Evolutionary conservation across 2,888 invertebrate species (phyloP), one percentile per base, ranked within the genome.

Genomic region (Andrena hattorfiana): DNA sequence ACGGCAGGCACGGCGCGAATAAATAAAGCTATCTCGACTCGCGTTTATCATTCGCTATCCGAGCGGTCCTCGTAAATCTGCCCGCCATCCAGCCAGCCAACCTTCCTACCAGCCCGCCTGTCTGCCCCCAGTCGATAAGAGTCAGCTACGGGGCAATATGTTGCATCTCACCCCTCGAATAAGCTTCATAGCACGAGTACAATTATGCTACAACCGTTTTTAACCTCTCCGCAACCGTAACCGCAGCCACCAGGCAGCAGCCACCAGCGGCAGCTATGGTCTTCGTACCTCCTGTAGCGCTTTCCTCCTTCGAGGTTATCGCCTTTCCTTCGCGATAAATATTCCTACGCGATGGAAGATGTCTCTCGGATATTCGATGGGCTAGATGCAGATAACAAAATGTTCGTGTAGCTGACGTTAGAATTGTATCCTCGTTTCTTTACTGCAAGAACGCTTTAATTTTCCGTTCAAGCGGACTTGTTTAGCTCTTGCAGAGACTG

Each of bases 11-110:
- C 94, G 92, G 94, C 94, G 95, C 95, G 95, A 95, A 95, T 95
- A 95, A 95, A 95, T 95, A 95, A 95, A 95, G 95, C 94, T 95
- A 95, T 95, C 95, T 95, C 94, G 94, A 94, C 94, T 93, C 94
- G 94, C 95, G 95, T 95, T 95, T 95, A 95, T 95, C 95, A 95
- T 95, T 94, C 93, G 94, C 94, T 95, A 95, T 95, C 94, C 94
- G 94, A 94, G 94, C 94, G 94, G 94, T 94, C 94, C 94, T 95
- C 94, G 94, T 95, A 95, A 95, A 94, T 94, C 94, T 94, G 94
- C 93, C 93, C 92, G 92, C 86, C 89, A 90, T 89, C 90, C 91
- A 88, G 89, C 70, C 87, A 86, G 85, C 88, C 90, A 84, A 85
- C 87, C 90, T 87, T 88, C 88, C 90, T 89, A 89, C 89, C 89